Evolutionary conservation across 2,888 invertebrate genomes (phyloP).

Genomic region (Octodonta nipae): DNA sequence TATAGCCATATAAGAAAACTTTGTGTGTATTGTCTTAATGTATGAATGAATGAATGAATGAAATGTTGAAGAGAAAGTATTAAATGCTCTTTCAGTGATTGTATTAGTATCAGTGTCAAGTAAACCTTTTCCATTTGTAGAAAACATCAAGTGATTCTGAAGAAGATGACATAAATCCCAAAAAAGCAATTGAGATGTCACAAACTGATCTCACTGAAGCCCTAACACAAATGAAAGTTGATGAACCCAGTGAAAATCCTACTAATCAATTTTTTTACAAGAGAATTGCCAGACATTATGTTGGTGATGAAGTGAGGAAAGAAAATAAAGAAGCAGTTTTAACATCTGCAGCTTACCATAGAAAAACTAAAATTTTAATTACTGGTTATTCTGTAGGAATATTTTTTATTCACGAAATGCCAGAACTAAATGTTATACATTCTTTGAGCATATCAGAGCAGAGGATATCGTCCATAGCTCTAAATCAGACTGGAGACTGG

Average conservation of each 20-base stretch:
- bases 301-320: conserved; percentile 56
- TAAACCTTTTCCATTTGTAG: conserved; percentile 15
- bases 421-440: conserved; percentile 85
- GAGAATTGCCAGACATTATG: conserved; percentile 58
- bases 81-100: not conserved
- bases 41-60: no score
- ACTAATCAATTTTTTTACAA: conserved; percentile 52
- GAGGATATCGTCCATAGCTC: conserved; percentile 61
- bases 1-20: no score
- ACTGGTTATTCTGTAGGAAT: conserved; percentile 79
- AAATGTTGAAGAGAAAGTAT: no score
- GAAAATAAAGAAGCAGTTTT: conserved; percentile 49
- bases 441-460: conserved; percentile 77
- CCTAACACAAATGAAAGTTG: conserved; percentile 35
- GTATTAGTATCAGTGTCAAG: not conserved
- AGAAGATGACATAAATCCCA: conserved; percentile 54
- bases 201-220: conserved; percentile 31
- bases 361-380: conserved; percentile 64
- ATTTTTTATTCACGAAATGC: conserved; percentile 89
- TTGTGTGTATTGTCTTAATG: no score
- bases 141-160: conserved; percentile 40
- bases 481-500: conserved; percentile 90
- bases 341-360: conserved; percentile 75
- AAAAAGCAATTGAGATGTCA: conserved; percentile 44
- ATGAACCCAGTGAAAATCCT: conserved; percentile 26